These are phyloP conservation scores for Drosophila lowei DNA, from an alignment of 1,140 invertebrate genomes.

Conservation along the genomic window DNA sequence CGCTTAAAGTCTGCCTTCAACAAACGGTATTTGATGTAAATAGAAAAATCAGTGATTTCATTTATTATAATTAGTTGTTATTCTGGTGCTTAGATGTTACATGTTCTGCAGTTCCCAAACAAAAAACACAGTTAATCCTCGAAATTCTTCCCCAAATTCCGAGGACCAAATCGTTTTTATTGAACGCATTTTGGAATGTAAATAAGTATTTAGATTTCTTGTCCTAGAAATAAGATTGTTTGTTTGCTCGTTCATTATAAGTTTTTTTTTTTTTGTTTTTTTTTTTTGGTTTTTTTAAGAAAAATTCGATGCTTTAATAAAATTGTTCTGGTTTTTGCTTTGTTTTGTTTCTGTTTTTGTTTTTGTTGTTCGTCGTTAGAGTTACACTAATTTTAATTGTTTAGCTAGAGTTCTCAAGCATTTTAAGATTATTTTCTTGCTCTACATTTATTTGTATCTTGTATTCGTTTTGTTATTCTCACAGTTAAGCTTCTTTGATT, in stretches of 20 bases:
- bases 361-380: conserved; percentile 17
- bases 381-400: conserved; percentile 44
- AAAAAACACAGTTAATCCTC: conserved; percentile 72
- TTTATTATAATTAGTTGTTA: conserved; percentile 47
- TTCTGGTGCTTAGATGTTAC: conserved; percentile 49
- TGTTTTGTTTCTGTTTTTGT: conserved; percentile 22
- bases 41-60: conserved; percentile 73
- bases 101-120: conserved; percentile 28
- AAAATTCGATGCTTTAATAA: conserved; percentile 80
- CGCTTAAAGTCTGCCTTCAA: conserved; percentile 77
- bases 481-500: conserved; percentile 83
- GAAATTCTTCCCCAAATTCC: conserved; percentile 83
- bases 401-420: conserved; percentile 47
- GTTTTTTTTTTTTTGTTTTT: conserved; percentile 33
- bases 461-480: conserved; percentile 75
- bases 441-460: conserved; percentile 55
- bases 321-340: conserved; percentile 54
- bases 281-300: conserved; percentile 54
- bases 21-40: conserved; percentile 72
- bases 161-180: conserved; percentile 69
- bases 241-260: conserved; percentile 61
- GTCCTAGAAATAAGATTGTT: conserved; percentile 78
- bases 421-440: conserved; percentile 31
- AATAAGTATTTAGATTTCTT: conserved; percentile 53
- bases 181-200: conserved; percentile 33